Conservation (phyloP, 2,888 invertebrate species). For the Idaea straminata region DNA sequence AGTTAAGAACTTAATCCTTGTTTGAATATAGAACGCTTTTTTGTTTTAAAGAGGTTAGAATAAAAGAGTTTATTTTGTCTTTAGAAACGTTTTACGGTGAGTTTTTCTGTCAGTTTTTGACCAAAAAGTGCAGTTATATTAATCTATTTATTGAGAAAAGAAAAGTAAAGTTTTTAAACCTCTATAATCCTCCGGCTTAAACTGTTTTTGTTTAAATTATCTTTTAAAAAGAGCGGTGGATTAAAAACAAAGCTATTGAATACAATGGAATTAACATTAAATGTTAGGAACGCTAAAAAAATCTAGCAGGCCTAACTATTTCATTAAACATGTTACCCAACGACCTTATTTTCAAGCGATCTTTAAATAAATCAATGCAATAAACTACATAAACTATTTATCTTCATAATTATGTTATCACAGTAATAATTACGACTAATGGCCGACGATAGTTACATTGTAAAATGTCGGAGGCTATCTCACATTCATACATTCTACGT, state of each 20-base stretch:
- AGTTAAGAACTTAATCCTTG: slow-evolving; percentile 6
- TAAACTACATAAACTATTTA: not conserved
- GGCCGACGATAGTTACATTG: not conserved
- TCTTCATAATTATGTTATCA: slow-evolving; percentile 1
- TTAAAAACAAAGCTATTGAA: no score
- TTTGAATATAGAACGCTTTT: slow-evolving; percentile 36
- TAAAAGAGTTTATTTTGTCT: slow-evolving; percentile 12
- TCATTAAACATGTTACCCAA: not conserved
- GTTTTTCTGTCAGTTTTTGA: not conserved
- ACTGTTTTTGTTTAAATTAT: not conserved
- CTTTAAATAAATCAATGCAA: not conserved
- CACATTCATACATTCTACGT: not conserved
- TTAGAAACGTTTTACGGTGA: not conserved
- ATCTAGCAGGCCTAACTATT: no score
- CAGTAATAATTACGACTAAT: not conserved
- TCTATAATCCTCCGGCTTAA: not conserved
- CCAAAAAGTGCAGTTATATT: slow-evolving; percentile 22
- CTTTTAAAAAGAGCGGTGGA: not conserved
- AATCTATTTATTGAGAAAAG: slow-evolving; percentile 9
- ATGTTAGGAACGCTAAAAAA: no score
- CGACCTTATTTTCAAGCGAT: not conserved
- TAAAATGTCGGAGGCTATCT: not conserved
- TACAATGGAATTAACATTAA: no score
- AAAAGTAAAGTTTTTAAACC: not conserved
- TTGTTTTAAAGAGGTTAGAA: slow-evolving; percentile 24